Conservation (phyloP, 2,888 invertebrate species). For the Bombylius major region DNA sequence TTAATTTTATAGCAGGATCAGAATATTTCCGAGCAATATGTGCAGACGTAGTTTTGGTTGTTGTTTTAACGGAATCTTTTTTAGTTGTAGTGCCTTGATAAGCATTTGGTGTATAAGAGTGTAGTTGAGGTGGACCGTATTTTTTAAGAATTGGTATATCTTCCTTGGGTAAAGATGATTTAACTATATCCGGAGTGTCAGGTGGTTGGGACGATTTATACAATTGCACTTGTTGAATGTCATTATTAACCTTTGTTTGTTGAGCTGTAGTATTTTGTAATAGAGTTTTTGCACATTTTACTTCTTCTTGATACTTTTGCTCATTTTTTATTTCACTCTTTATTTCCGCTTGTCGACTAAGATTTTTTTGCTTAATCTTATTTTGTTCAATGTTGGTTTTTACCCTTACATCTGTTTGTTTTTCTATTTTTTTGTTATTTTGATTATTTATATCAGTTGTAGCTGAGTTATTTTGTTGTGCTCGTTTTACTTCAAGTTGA, state of each 20-base stretch:
- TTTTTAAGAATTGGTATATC: conserved; percentile 31
- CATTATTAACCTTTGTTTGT: not conserved
- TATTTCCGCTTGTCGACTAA: not conserved
- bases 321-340: no score
- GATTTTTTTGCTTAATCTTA: not conserved
- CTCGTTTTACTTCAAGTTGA: no score
- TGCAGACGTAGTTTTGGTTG: not conserved
- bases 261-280: not conserved
- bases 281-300: no score
- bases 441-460: no score
- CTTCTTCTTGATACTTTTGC: not conserved
- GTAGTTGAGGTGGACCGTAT: conserved; percentile 33
- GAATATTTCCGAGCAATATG: conserved; percentile 5
- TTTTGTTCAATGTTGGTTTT: no score
- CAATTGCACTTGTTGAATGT: not conserved
- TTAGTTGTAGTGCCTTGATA: conserved; percentile 28
- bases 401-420: no score
- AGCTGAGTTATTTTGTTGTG: no score
- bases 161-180: conserved; percentile 32
- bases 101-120: conserved; percentile 32
- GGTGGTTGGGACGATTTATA: conserved; percentile 32
- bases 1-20: conserved; percentile 11
- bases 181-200: conserved; percentile 33
- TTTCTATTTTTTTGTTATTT: no score
- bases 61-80: conserved; percentile 2